Conservation (phyloP, 2,888 invertebrate species). For the Pristionchus mayeri region DNA sequence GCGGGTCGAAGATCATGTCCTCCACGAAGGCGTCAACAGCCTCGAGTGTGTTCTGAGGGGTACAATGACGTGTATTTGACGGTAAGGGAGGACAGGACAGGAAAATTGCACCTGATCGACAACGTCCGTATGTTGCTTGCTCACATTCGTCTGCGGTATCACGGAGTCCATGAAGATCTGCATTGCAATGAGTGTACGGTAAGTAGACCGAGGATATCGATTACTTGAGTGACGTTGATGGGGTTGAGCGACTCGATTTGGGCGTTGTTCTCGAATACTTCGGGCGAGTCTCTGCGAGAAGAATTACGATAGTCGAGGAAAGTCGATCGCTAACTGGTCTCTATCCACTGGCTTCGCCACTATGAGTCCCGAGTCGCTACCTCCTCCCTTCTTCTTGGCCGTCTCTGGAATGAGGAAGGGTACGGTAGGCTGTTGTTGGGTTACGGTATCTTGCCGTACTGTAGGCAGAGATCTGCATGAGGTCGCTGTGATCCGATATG, state of each 20-base stretch:
- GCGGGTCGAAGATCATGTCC: slow-evolving; percentile 17
- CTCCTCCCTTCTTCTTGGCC: background rate
- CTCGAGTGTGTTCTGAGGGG: slow-evolving; percentile 20
- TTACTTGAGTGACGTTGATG: slow-evolving; percentile 32
- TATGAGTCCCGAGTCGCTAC: background rate
- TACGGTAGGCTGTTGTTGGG: background rate
- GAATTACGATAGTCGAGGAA: background rate
- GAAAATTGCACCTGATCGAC: background rate
- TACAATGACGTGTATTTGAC: background rate
- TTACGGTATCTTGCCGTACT: background rate
- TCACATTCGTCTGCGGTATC: slow-evolving; percentile 29
- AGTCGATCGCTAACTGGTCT: background rate
- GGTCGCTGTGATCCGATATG: slow-evolving; percentile 11
- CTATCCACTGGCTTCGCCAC: background rate
- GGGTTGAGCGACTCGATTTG: slow-evolving; percentile 20
- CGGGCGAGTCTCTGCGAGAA: slow-evolving; percentile 7
- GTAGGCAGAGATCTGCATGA: slow-evolving; percentile 18
- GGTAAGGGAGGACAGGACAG: background rate
- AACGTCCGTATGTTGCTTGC: slow-evolving; percentile 27
- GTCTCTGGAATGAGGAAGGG: background rate
- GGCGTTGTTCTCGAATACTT: slow-evolving; percentile 40
- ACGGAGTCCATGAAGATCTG: slow-evolving; percentile 40
- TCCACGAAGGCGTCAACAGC: background rate
- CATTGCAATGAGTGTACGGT: background rate
- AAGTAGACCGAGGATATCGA: background rate